Base-by-base conservation (phyloP, 2,888 invertebrate species). In the Nesidiocoris tenuis region DNA sequence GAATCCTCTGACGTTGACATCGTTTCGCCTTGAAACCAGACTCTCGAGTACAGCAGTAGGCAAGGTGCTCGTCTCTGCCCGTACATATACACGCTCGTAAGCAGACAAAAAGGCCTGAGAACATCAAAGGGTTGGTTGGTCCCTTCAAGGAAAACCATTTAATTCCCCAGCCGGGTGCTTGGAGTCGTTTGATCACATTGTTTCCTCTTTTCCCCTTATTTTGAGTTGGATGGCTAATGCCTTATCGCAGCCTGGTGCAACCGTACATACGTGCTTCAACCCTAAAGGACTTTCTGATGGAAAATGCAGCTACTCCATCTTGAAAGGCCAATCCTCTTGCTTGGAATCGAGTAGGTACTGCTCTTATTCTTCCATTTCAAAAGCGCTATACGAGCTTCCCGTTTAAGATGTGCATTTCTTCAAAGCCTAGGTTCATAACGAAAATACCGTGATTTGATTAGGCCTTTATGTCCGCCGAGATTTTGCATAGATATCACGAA, bases 181-280 rank as follows among this genome's bases (percentile, higher is more conserved):
- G 39, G 39, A 3, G 39, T 67, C 61, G 59, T 70, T 54, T 61
- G 70, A 70, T 61, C 59, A 18, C 70, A 24, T 70, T 70, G 70
- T 70, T 70, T 70, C n/a, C 54, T 17, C 19, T 61, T 59, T 24
- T 2, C 59, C 25, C 57, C 1, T 25, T 16, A 22, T 23, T 70
- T 19, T 5, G 12, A 67, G 67, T 18, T 55, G 56, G n/a, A 67
- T 5, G 18, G 19, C 59, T 68, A 59, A 59, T 70, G 57, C 24
- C 59, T 70, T 61, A 70, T 70, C 59, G 24, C 24, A 59, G 24
- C 57, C 9, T 25, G 9, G 59, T 55, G 67, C 16, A 21, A 56
- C 54, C 18, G 2, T 12, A 63, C 9, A n/a, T 7, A 7, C 55
- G 55, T 54, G 55, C 7, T 54, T 54, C n/a, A n/a, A n/a, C n/a